phyloP scores from a whole-genome alignment of 2,888 invertebrate species.

The Alsophila aescularia region DNA sequence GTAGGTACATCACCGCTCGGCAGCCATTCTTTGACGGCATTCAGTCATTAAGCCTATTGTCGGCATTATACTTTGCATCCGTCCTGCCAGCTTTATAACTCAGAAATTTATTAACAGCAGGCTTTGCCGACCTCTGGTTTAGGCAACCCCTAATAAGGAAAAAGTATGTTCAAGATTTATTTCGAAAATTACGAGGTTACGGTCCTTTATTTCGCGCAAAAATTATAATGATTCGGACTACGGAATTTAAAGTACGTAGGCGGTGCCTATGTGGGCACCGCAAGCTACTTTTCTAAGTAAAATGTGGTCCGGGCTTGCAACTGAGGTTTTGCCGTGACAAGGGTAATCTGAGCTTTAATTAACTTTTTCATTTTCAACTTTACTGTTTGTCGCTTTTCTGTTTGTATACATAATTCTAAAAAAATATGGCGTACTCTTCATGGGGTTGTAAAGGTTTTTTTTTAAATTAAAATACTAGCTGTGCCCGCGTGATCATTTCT shows the following conservation, averaged over 20 bases:
- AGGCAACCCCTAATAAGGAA: constrained; percentile 58
- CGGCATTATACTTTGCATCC: constrained; percentile 50
- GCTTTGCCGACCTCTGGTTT: constrained; percentile 44
- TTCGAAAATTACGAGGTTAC: constrained; percentile 51
- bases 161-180: constrained; percentile 59
- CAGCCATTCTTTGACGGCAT: constrained; percentile 32
- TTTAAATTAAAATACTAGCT: no score
- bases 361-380: constrained; percentile 56
- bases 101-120: constrained; percentile 55
- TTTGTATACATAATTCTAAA: constrained; percentile 33
- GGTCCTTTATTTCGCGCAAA: constrained; percentile 40
- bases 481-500: no score
- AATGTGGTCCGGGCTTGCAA: constrained; percentile 48
- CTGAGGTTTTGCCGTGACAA: constrained; percentile 50
- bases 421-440: constrained; percentile 24
- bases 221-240: constrained; percentile 36
- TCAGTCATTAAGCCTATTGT: constrained; percentile 54
- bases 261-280: neutral
- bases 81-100: constrained; percentile 52
- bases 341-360: constrained; percentile 56
- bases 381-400: constrained; percentile 45
- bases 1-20: constrained; percentile 15
- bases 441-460: no score
- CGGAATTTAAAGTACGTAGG: constrained; percentile 26
- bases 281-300: constrained; percentile 45